phyloP scores from a whole-genome alignment of 2,113 vertebrate species.

The Triplophysa siluroides region DNA sequence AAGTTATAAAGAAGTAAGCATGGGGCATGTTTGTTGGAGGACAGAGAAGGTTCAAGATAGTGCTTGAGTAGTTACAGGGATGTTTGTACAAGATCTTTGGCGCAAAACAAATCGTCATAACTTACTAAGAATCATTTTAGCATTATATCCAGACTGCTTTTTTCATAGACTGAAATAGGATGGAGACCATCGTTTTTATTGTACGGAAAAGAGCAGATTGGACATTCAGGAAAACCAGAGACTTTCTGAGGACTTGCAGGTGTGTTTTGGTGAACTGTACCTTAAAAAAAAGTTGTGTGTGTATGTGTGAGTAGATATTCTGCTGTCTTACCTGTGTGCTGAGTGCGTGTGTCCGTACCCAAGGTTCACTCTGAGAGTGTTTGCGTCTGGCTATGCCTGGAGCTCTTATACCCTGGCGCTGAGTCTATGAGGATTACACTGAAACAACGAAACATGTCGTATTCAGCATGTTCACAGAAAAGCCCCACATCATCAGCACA shows the following conservation, averaged over 20 bases:
- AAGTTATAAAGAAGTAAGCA: too few species aligned
- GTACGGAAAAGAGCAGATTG: not conserved
- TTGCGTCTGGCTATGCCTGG: slow-evolving; percentile 55
- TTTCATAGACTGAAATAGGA: too few species aligned
- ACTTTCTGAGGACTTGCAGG: too few species aligned
- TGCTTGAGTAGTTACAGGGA: too few species aligned
- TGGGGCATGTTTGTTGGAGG: not conserved
- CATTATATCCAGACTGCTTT: too few species aligned
- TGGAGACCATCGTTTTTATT: too few species aligned
- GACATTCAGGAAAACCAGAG: too few species aligned
- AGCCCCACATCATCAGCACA: slow-evolving; percentile 66
- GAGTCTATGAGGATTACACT: slow-evolving; percentile 70
- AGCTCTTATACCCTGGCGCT: slow-evolving; percentile 79
- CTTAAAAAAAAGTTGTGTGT: slow-evolving; percentile 31
- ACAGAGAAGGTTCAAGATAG: not conserved
- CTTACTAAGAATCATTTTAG: too few species aligned
- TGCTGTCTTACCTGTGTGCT: slow-evolving; percentile 52
- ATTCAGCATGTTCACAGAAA: slow-evolving; percentile 71
- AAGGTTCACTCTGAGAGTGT: slow-evolving; percentile 73
- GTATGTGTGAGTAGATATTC: slow-evolving; percentile 60
- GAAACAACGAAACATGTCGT: slow-evolving; percentile 74
- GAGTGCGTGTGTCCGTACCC: slow-evolving; percentile 64
- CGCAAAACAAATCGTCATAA: not conserved
- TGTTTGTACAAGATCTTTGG: not conserved
- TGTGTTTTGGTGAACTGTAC: too few species aligned